Evolutionary conservation across 2,113 vertebrate species (phyloP), one percentile per base, ranked within the genome.

Genomic region (Pangasianodon gigas): DNA sequence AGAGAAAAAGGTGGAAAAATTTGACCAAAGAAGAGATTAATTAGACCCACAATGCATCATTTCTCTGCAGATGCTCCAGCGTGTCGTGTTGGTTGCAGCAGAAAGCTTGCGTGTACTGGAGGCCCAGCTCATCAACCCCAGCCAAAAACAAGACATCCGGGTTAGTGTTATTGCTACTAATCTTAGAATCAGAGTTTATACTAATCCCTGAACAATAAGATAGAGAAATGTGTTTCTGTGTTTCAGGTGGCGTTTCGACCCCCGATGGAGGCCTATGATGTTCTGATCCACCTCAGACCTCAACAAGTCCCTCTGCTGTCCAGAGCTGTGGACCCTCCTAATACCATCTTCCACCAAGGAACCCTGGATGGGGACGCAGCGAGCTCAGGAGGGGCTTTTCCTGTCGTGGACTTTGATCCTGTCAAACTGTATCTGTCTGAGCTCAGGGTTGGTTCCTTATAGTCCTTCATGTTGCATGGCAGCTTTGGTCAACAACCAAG

Each of bases 401-500:
- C 98, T 0, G 97, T 99, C 52, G 94, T 98, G 29, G 97, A 97
- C 93, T 99, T 96, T 46, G 97, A 99, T 93, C 98, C 98, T 0
- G 97, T 97, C 32, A 94, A 95, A 88, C 93, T 95, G 77, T 99
- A 97, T 90, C 95, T 99, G n/a, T 92, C 86, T 26, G 97, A 98
- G 92, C 96, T 99, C 89, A 96, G 96, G 82, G 98, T 99, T 93
- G 95, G 97, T 91, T 65, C 54, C n/a, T 16, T 9, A 44, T 85
- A 51, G 60, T 84, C 41, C 85, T 82, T n/a, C 5, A 54, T 19
- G 9, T 3, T 71, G 16, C 26, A 37, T 54, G n/a, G 13, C 79
- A 81, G n/a, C 19, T n/a, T 84, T 41, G 52, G 32, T 82, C 18
- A 10, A 54, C 26, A 19, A 19, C 14, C 6, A 37, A 10, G n/a